A percentile compares a stretch with the other conserved stretches of the same genome.
These are phyloP conservation scores for Capreolus pygargus DNA, from an alignment of 2,113 vertebrate species.

Conservation along the genomic window DNA sequence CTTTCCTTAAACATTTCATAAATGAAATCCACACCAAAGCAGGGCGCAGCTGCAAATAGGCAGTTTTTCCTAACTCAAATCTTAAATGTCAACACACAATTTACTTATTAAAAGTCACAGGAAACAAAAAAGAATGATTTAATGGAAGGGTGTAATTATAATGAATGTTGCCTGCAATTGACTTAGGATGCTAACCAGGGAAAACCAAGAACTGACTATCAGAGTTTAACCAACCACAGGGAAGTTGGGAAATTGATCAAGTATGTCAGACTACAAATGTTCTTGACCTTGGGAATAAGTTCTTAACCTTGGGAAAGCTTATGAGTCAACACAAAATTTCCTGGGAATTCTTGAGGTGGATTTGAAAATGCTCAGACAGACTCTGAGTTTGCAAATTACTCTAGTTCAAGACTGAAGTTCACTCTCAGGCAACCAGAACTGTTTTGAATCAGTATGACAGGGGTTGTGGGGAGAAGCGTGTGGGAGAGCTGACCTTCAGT, in stretches of 20 bases:
- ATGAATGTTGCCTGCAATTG: not conserved
- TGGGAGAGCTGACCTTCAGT: not conserved
- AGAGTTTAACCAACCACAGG: not conserved
- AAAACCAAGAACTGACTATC: slow-evolving; percentile 28
- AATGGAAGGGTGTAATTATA: slow-evolving; percentile 31
- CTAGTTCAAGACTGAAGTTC: not conserved
- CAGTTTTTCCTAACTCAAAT: not conserved
- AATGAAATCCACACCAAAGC: slow-evolving; percentile 26
- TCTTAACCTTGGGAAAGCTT: not conserved
- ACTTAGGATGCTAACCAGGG: slow-evolving; percentile 18
- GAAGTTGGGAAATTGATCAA: slow-evolving; percentile 19
- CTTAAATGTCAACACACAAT: slow-evolving; percentile 53
- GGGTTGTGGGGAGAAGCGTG: rapidly evolving
- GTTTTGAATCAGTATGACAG: not conserved
- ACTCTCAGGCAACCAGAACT: not conserved
- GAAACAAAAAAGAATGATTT: slow-evolving; percentile 29
- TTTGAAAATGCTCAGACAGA: not conserved
- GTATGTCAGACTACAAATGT: not conserved
- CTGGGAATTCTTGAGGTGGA: not conserved
- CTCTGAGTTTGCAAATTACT: not conserved
- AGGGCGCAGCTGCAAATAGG: not conserved
- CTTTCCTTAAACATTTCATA: not conserved
- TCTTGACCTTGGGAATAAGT: not conserved
- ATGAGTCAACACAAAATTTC: not conserved
- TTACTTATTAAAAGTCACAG: slow-evolving; percentile 4